Evolutionary conservation across 1,140 invertebrate genomes (phyloP), one percentile per base, ranked within the genome.

Genomic region (Halictus rubicundus): DNA sequence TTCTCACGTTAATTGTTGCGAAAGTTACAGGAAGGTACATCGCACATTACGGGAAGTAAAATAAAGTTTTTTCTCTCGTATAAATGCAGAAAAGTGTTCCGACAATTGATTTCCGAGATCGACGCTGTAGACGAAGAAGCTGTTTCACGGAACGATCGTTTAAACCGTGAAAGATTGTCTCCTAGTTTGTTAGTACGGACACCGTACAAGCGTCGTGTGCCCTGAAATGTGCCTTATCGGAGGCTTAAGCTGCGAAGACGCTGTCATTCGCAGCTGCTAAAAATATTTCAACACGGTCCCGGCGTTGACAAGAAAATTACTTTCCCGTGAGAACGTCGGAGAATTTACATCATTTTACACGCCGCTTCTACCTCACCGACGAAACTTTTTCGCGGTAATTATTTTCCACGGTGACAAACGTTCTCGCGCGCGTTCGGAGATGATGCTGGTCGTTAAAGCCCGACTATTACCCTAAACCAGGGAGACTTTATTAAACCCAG

Each of bases 211-310:
- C 10, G 6, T 21, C 16, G 25, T 10, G 25, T 19, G 32, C n/a
- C 19, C 10, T 27, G n/a, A 63, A 63, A 71, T 54, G 37, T 8
- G n/a, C 12, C 25, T 71, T 39, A 42, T 9, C 27, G 2, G 6
- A 64, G 32, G 49, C 49, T 66, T 25, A 23, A 52, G 27, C 0
- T 3, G 37, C 21, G 42, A 25, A 21, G 46, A 74, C 6, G 57
- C 8, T 63, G 68, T 54, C 68, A 14, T 65, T 71, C 32, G n/a
- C 49, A 72, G 32, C 19, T 42, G 21, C 9, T 23, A 61, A 72
- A 78, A 59, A 72, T 72, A 72, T 78, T 78, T 46, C 60, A 32
- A 27, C 37, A 10, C 4, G 16, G 3, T 10, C 49, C 14, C 16
- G n/a, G 9, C 25, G 6, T 49, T 39, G 7, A 21, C 16, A 23